phyloP scores from a whole-genome alignment of 2,888 invertebrate species.

The Atethmia centrago region DNA sequence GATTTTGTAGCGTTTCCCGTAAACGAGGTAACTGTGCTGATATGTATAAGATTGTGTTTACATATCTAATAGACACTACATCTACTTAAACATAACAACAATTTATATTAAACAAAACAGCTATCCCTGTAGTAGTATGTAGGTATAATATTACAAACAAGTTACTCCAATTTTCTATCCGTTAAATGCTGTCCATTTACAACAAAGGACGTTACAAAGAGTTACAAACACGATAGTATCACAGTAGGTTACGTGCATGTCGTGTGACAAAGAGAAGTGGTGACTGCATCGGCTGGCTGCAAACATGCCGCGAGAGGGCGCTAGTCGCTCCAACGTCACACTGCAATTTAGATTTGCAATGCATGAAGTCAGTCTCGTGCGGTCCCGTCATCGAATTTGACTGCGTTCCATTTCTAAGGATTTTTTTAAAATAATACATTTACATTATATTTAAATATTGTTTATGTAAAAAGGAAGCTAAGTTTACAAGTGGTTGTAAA shows the following conservation, averaged over 20 bases:
- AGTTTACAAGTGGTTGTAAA: not conserved
- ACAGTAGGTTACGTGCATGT: constrained; percentile 13
- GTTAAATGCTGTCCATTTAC: constrained; percentile 7
- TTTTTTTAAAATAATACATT: not conserved
- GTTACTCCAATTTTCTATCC: not conserved
- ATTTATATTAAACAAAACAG: not conserved
- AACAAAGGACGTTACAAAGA: not conserved
- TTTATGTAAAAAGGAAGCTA: not conserved
- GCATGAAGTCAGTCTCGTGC: constrained; percentile 33
- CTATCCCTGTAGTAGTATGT: not conserved
- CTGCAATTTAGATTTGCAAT: constrained; percentile 37
- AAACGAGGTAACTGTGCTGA: not conserved
- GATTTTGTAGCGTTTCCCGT: not conserved
- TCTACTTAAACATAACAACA: too few species aligned
- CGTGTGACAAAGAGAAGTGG: constrained; percentile 17
- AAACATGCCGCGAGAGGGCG: constrained; percentile 13
- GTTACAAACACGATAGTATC: constrained; percentile 7
- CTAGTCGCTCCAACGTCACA: not conserved
- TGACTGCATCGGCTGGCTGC: constrained; percentile 1
- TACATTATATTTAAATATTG: not conserved
- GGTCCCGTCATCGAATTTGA: constrained; percentile 8
- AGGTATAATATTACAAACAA: not conserved
- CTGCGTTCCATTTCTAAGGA: not conserved
- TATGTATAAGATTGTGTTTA: too few species aligned
- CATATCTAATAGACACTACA: too few species aligned